These are phyloP conservation scores for Onychomys torridus DNA, from an alignment of 2,797 vertebrate species.

Conservation along the genomic window DNA sequence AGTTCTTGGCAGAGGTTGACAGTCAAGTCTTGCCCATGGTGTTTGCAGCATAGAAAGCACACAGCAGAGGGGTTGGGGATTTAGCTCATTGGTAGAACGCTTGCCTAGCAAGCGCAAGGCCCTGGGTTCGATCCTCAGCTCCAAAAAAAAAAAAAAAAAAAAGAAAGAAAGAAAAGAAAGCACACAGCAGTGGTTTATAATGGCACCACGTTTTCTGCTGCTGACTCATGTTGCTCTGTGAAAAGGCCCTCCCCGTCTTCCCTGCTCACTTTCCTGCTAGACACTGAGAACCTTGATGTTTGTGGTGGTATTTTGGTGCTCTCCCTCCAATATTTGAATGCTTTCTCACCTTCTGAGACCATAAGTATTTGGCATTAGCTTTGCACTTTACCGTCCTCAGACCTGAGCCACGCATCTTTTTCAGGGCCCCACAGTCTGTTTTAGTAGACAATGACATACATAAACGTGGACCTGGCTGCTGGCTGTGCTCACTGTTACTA, in stretches of 20 bases:
- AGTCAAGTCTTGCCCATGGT: not conserved
- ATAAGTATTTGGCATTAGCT: not conserved
- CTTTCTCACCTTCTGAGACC: not conserved
- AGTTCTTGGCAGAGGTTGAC: not conserved
- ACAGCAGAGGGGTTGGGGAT: no score
- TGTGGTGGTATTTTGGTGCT: not conserved
- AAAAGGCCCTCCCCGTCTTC: not conserved
- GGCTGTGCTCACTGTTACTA: no score
- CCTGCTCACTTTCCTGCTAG: not conserved
- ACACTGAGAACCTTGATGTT: not conserved
- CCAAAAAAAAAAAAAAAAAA: no score
- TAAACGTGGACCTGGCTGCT: not conserved
- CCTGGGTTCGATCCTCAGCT: no score
- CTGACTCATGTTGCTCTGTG: no score
- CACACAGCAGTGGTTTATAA: not conserved
- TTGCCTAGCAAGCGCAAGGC: no score
- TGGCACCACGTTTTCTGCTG: not conserved
- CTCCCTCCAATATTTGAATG: not conserved
- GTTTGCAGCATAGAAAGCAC: not conserved
- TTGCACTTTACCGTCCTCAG: not conserved
- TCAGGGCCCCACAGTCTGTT: not conserved
- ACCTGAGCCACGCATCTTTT: not conserved
- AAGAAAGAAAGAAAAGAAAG: no score
- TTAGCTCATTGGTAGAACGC: no score
- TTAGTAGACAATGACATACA: not conserved